Percentiles rank a stretch among this genome's conserved stretches.
Conservation (phyloP, 2,113 vertebrate species). For the Coregonus clupeaformis region DNA sequence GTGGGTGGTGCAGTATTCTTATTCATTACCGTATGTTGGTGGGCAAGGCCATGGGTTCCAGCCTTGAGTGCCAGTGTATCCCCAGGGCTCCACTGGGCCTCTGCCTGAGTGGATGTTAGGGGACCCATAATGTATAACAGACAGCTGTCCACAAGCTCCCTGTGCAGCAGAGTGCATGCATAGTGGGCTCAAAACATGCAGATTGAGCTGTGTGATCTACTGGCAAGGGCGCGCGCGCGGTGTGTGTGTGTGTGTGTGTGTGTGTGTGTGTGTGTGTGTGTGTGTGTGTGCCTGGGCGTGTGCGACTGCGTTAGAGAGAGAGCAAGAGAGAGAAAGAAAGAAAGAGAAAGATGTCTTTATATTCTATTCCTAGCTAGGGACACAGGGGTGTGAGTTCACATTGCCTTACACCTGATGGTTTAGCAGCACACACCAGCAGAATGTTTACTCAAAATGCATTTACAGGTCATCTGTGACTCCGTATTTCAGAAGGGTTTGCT, state of each 20-base stretch:
- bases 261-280: neutral
- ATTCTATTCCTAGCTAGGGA: too few relatives aligned
- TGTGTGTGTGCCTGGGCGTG: neutral
- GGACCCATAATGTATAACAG: conserved; percentile 62
- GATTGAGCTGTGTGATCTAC: conserved; percentile 52
- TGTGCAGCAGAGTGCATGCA: conserved; percentile 33
- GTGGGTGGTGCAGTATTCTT: conserved; percentile 43
- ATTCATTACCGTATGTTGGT: conserved; percentile 65
- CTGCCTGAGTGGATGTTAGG: conserved; percentile 40
- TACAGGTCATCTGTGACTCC: neutral
- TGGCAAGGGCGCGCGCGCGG: conserved; percentile 15
- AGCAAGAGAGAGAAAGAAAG: too few relatives aligned
- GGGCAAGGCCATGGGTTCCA: conserved; percentile 53
- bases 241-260: neutral
- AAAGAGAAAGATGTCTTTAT: too few relatives aligned
- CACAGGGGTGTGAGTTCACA: too few relatives aligned
- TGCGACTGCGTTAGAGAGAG: neutral
- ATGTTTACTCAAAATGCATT: neutral
- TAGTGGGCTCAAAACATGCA: conserved; percentile 44
- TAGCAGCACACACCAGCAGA: neutral
- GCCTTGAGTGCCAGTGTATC: conserved; percentile 24
- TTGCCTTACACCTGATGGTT: too few relatives aligned
- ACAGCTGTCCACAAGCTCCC: conserved; percentile 49
- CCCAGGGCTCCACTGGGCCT: conserved; percentile 11
- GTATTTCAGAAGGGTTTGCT: neutral